Base-by-base conservation (phyloP, 1,140 invertebrate species). In the Cryptotermes secundus region DNA sequence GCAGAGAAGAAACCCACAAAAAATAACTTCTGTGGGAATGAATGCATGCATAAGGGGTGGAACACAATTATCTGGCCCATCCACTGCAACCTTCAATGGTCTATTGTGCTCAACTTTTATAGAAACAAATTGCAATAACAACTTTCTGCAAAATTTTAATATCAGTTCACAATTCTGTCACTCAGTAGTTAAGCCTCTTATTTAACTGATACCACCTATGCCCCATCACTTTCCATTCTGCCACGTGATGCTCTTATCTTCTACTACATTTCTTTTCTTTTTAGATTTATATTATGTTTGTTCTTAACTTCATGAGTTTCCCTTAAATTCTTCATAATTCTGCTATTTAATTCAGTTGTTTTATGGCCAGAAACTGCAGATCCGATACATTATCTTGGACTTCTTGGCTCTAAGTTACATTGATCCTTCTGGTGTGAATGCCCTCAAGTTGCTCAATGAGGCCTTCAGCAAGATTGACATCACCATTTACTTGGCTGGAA, bases 331-430 rank as follows among this genome's bases (percentile, higher is more conserved):
- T 81, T 26, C 19, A 45, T 14, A 36, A 12, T 81, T 35, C 12
- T 26, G 80, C 6, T 26, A 81, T 31, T 81, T 81, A 19, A 49
- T 36, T n/a, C 34, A 36, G 80, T 81, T 2, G 0, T 81, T 34
- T 26, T 35, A 10, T 81, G 80, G 12, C n/a, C 26, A 26, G 24
- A 81, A 81, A 22, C 34, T 82, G 7, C 81, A 82, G 81, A 53
- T 82, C 24, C n/a, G n/a, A 2, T 49, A 91, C 85, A 89, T 94
- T 35, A 92, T 96, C 86, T 87, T 96, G 36, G 95, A 96, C 87
- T 93, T 95, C 83, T 94, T 93, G 4, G 93, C 93, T 10, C 88
- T 95, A 42, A 93, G 92, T 86, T 94, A 95, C 86, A 92, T 96
- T 82, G 95, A 96, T 89, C 92, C 93, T 14, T 92, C 93, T 0